phyloP scores from a whole-genome alignment of 2,888 invertebrate species.

The Autographa gamma region DNA sequence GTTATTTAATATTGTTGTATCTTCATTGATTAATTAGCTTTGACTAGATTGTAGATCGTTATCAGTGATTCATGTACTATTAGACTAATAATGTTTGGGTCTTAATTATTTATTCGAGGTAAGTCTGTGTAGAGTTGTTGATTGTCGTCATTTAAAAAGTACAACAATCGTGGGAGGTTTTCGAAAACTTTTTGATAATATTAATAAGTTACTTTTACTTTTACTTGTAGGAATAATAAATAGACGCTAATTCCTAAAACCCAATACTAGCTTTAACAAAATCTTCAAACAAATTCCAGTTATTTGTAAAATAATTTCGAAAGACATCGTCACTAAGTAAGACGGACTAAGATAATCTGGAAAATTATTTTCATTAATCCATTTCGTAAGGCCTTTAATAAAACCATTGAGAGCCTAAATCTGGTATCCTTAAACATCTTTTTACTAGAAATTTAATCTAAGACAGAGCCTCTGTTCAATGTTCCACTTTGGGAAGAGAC shows the following conservation, averaged over 20 bases:
- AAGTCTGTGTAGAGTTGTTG: background rate
- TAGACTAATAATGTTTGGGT: background rate
- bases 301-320: background rate
- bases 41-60: background rate
- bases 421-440: slow-evolving; percentile 27
- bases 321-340: background rate
- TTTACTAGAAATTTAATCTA: slow-evolving; percentile 41
- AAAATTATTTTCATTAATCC: slow-evolving; percentile 11
- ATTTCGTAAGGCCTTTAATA: slow-evolving; percentile 18
- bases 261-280: background rate
- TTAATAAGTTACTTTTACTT: too few species aligned
- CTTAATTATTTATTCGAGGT: too few species aligned
- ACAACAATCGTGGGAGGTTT: too few species aligned
- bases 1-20: slow-evolving; percentile 8
- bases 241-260: background rate
- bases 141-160: background rate
- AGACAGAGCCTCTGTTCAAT: slow-evolving; percentile 20
- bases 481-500: slow-evolving; percentile 19
- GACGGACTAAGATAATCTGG: background rate
- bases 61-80: slow-evolving; percentile 1
- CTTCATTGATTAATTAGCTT: slow-evolving; percentile 5
- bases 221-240: too few species aligned
- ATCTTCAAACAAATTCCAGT: slow-evolving; percentile 4
- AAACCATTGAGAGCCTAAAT: slow-evolving; percentile 21
- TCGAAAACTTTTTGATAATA: too few species aligned